A percentile compares a stretch with the other conserved stretches of the same genome.
phyloP scores from a whole-genome alignment of 2,888 invertebrate species.

The Tuta absoluta region DNA sequence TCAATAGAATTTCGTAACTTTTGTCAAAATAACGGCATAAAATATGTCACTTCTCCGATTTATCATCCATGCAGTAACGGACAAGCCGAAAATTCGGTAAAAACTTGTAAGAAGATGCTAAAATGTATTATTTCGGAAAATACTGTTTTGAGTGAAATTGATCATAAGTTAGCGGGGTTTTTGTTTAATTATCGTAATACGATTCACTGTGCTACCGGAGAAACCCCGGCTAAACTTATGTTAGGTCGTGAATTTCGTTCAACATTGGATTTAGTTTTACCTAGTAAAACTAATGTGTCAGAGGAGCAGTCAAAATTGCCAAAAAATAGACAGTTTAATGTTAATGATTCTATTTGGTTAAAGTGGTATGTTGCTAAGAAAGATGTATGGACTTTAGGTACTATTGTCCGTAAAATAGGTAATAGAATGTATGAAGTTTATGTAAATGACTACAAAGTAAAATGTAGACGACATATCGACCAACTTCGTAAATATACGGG shows the following conservation, averaged over 20 bases:
- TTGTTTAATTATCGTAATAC: not conserved
- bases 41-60: not conserved
- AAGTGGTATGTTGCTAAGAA: conserved; percentile 16
- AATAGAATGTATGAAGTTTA: conserved; percentile 20
- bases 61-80: too few relatives aligned
- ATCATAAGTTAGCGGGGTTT: not conserved
- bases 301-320: too few relatives aligned
- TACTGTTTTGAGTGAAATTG: not conserved
- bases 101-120: not conserved
- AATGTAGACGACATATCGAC: conserved; percentile 16
- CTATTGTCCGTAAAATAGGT: not conserved
- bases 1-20: not conserved
- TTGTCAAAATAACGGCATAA: not conserved
- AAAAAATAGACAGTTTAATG: not conserved
- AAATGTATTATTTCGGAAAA: not conserved
- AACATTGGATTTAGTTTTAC: not conserved
- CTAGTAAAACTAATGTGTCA: not conserved
- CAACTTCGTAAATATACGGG: conserved; percentile 5
- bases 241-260: not conserved
- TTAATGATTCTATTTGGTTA: conserved; percentile 11
- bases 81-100: not conserved
- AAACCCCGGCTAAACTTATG: not conserved
- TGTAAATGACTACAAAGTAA: not conserved
- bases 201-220: not conserved
- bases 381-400: conserved; percentile 11